Conservation (phyloP, 2,888 invertebrate species). For the Trachelus troglodyta region DNA sequence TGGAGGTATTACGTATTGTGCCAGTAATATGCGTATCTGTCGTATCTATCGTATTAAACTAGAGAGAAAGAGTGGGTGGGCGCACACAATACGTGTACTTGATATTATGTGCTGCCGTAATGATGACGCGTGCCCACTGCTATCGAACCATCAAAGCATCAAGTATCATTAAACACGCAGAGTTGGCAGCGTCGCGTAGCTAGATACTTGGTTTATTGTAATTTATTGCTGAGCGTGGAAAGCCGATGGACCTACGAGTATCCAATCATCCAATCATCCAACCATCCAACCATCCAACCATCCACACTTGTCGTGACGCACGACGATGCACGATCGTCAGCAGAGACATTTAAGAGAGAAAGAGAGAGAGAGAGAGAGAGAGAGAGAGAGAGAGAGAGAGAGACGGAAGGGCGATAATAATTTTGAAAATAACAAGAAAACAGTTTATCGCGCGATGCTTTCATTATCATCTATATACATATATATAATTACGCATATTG, state of each 20-base stretch:
- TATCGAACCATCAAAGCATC: conserved; percentile 1
- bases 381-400: too few species aligned
- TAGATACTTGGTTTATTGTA: conserved; percentile 6
- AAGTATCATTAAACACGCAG: background rate
- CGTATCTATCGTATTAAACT: conserved; percentile 26
- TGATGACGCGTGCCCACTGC: conserved; percentile 15
- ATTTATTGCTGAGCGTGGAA: conserved; percentile 1
- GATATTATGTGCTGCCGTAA: conserved; percentile 18
- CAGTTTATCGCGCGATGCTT: background rate
- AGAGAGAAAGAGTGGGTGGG: background rate
- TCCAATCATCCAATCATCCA: too few species aligned
- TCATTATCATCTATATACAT: conserved; percentile 6
- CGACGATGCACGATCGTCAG: too few species aligned
- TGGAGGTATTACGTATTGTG: conserved; percentile 24
- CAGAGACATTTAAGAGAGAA: too few species aligned
- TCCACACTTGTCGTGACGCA: too few species aligned
- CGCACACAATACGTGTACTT: too few species aligned
- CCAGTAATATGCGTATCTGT: conserved; percentile 36
- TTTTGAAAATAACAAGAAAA: background rate
- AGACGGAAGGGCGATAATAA: too few species aligned
- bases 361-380: too few species aligned
- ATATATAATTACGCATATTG: background rate
- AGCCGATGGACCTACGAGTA: conserved; percentile 1
- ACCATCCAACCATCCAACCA: too few species aligned
- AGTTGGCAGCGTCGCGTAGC: conserved; percentile 20